Conservation (phyloP, 2,113 vertebrate species). For the Egretta garzetta region DNA sequence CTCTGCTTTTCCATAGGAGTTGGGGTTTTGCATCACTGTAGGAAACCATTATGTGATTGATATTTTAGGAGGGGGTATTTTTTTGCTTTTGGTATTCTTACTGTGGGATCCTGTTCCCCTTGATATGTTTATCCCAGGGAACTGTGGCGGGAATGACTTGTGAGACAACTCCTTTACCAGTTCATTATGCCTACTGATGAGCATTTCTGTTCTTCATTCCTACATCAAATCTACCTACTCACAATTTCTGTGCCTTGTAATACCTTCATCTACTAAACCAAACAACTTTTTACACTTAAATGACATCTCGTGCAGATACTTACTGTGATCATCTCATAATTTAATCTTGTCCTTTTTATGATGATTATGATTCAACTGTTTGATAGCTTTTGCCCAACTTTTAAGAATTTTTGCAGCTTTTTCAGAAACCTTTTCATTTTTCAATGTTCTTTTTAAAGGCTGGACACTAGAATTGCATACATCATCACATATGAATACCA, state of each 20-base stretch:
- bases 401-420: background rate
- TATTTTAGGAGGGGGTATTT: background rate
- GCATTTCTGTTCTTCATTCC: background rate
- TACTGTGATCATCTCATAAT: background rate
- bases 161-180: background rate
- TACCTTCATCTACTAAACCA: background rate
- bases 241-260: background rate
- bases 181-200: background rate
- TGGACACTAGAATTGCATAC: background rate
- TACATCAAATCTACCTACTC: background rate
- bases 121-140: background rate
- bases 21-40: background rate
- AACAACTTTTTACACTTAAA: background rate
- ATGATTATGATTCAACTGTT: background rate
- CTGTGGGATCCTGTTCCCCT: background rate
- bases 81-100: background rate
- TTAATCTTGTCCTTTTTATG: background rate
- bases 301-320: background rate
- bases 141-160: background rate
- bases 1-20: background rate
- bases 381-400: background rate
- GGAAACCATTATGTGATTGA: fast-evolving
- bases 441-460: background rate
- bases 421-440: background rate
- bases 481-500: background rate